A percentile compares a stretch with the other conserved stretches of the same genome.
These are phyloP conservation scores for Aromia moschata DNA, from an alignment of 2,888 invertebrate species.

Conservation along the genomic window DNA sequence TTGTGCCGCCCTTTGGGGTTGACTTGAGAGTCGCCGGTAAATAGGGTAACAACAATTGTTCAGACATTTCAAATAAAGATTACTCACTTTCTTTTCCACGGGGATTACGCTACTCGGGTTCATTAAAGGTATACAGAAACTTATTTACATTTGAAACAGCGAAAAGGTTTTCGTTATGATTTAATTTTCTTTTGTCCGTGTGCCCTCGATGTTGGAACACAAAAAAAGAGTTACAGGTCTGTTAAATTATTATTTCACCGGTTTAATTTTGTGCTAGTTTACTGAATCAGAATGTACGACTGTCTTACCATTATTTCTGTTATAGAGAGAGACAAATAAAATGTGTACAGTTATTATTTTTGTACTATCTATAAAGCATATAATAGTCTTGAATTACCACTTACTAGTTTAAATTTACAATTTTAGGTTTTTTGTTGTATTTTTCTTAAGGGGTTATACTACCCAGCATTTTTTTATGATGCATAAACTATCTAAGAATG, in stretches of 20 bases:
- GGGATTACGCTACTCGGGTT: conserved; percentile 44
- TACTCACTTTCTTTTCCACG: conserved; percentile 46
- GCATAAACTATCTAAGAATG: no score
- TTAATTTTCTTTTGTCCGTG: conserved; percentile 21
- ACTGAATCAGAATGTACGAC: no score
- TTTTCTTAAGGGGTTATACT: no score
- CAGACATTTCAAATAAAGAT: conserved; percentile 29
- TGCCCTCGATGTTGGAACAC: neutral
- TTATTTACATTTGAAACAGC: conserved; percentile 43
- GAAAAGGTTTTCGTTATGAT: conserved; percentile 29
- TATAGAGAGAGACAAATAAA: no score
- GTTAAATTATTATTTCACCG: conserved; percentile 1
- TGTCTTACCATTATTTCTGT: no score
- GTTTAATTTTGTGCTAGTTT: no score
- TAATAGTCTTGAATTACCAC: no score
- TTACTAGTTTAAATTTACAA: no score
- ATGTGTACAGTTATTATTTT: no score
- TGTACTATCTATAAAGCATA: no score
- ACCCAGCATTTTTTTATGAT: no score
- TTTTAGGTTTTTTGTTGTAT: no score
- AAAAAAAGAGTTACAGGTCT: conserved; percentile 17
- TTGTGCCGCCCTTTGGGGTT: conserved; percentile 24
- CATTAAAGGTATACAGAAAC: conserved; percentile 43
- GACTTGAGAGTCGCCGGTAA: conserved; percentile 28
- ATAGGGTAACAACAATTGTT: conserved; percentile 29